Percentiles rank a stretch among this genome's conserved stretches.
phyloP scores from a whole-genome alignment of 2,113 vertebrate genomes.

The Aplodontia rufa region DNA sequence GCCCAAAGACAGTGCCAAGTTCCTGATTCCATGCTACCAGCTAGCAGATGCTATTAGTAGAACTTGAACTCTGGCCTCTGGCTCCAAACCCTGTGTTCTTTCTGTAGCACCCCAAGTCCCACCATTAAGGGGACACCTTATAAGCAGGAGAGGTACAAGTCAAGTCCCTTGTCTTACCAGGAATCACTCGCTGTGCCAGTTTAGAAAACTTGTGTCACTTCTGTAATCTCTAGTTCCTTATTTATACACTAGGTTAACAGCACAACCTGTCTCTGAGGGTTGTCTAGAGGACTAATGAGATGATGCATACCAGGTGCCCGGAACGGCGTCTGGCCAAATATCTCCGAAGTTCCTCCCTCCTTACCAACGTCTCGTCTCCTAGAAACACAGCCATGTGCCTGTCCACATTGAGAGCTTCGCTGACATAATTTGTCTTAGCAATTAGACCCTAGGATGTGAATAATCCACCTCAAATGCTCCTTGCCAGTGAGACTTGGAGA shows the following conservation, averaged over 20 bases:
- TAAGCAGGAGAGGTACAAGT: background rate
- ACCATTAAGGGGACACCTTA: background rate
- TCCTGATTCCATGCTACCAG: background rate
- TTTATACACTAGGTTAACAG: background rate
- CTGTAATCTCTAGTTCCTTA: background rate
- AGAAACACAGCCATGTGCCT: background rate
- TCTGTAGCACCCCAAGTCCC: background rate
- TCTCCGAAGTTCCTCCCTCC: background rate
- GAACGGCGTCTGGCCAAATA: background rate
- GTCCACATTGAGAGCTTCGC: background rate
- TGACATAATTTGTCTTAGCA: background rate
- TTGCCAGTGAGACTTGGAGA: background rate
- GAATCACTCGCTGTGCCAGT: background rate
- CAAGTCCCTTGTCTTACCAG: background rate
- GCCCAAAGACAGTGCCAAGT: background rate
- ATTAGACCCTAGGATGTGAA: background rate
- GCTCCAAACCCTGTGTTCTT: background rate
- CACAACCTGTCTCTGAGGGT: background rate
- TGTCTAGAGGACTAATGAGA: background rate
- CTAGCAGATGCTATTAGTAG: background rate
- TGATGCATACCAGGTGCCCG: background rate
- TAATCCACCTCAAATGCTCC: background rate
- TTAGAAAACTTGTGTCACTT: background rate
- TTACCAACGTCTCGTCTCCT: background rate
- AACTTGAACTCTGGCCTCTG: background rate